Evolutionary conservation across 2,888 invertebrate genomes (phyloP).

Genomic region (Sylvicola fuscatus): DNA sequence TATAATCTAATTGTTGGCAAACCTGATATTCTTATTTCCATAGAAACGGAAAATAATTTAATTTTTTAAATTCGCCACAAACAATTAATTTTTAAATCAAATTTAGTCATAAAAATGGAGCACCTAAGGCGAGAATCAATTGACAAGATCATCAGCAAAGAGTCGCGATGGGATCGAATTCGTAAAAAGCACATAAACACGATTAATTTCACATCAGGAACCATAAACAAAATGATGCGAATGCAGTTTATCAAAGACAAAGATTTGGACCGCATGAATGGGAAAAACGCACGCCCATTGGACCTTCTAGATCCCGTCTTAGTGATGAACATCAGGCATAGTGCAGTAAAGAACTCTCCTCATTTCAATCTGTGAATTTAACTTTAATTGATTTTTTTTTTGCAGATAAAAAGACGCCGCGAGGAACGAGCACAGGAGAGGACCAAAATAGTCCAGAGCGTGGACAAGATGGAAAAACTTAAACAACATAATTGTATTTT

Average conservation of each 20-base stretch:
- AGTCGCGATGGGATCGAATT: constrained; percentile 24
- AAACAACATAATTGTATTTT: constrained; percentile 14
- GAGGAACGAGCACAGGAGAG: too few species aligned
- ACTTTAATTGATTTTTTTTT: constrained; percentile 1
- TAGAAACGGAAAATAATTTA: too few species aligned
- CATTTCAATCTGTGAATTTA: background rate
- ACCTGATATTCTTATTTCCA: too few species aligned
- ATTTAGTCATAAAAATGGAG: too few species aligned
- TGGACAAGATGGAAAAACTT: background rate
- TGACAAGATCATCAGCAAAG: constrained; percentile 12
- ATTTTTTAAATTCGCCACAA: too few species aligned
- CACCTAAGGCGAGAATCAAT: too few species aligned
- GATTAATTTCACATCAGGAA: constrained; percentile 15
- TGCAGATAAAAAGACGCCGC: too few species aligned
- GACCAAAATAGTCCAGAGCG: too few species aligned
- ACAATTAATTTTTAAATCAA: too few species aligned
- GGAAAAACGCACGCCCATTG: constrained; percentile 9
- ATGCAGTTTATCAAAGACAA: constrained; percentile 18
- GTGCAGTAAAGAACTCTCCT: constrained; percentile 15
- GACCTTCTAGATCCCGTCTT: constrained; percentile 16
- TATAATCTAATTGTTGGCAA: too few species aligned
- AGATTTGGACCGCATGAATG: constrained; percentile 16
- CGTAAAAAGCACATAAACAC: constrained; percentile 17
- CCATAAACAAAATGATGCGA: constrained; percentile 20
- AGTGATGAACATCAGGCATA: constrained; percentile 23